These are phyloP conservation scores for Lindbergichthys nudifrons DNA, from an alignment of 2,797 vertebrate species.

Conservation along the genomic window DNA sequence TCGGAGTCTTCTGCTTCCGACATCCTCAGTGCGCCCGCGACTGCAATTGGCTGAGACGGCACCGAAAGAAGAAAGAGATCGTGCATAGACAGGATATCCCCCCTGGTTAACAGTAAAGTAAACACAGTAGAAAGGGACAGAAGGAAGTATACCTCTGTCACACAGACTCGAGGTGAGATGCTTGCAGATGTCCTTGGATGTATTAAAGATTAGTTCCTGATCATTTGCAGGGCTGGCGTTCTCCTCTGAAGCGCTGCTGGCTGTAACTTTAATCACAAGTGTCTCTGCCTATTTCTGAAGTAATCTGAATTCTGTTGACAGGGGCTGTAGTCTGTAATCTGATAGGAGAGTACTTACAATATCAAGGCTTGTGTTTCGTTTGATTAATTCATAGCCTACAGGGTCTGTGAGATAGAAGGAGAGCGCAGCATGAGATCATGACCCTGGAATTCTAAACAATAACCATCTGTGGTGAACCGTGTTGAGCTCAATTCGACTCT, in stretches of 20 bases:
- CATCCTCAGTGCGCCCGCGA: constrained; percentile 62
- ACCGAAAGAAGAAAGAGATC: constrained; percentile 67
- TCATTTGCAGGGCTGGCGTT: constrained; percentile 38
- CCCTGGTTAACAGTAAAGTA: constrained; percentile 73
- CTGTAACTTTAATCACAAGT: constrained; percentile 71
- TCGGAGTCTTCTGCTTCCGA: constrained; percentile 70
- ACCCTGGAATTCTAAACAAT: constrained; percentile 96
- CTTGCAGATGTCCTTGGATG: constrained; percentile 65
- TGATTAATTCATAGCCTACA: constrained; percentile 84
- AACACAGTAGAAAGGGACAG: constrained; percentile 70
- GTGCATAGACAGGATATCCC: constrained; percentile 76
- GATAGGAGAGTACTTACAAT: constrained; percentile 79
- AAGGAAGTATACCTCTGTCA: constrained; percentile 73
- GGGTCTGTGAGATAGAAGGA: constrained; percentile 79
- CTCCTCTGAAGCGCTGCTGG: constrained; percentile 58
- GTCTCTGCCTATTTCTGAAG: constrained; percentile 72
- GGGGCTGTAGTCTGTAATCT: constrained; percentile 67
- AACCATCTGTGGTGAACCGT: constrained; percentile 93
- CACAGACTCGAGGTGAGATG: constrained; percentile 65
- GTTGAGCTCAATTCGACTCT: constrained; percentile 66
- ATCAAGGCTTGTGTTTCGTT: constrained; percentile 81
- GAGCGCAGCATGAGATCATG: constrained; percentile 91
- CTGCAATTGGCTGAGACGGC: constrained; percentile 64
- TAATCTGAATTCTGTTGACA: constrained; percentile 75
- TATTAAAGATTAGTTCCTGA: constrained; percentile 71